phyloP scores from a whole-genome alignment of 1,140 invertebrate genomes.

The Limonius californicus region DNA sequence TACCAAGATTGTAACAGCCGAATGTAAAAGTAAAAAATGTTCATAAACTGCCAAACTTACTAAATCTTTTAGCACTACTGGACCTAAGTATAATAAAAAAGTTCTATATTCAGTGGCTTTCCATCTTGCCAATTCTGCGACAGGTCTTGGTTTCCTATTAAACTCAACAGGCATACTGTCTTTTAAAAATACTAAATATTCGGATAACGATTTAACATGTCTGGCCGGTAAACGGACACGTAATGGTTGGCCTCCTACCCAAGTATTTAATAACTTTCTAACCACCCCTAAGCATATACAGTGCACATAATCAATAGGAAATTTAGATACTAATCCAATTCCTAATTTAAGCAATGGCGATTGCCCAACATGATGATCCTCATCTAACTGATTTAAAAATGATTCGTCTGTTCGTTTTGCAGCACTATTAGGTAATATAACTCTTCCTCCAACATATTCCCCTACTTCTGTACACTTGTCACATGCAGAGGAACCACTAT shows the following conservation, averaged over 20 bases:
- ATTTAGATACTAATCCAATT: conserved; percentile 12
- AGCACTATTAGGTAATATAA: conserved; percentile 1
- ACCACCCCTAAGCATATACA: conserved; percentile 20
- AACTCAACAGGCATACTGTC: conserved; percentile 22
- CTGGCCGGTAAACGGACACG: neutral
- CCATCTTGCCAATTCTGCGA: conserved; percentile 25
- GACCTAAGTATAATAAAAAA: conserved; percentile 48
- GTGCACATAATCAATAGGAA: conserved; percentile 29
- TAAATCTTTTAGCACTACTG: conserved; percentile 33
- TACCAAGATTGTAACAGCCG: conserved; percentile 19
- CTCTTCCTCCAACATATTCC: conserved; percentile 8
- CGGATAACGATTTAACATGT: neutral
- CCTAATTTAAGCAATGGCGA: conserved; percentile 12
- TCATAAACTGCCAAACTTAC: conserved; percentile 25
- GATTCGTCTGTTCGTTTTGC: conserved; percentile 15
- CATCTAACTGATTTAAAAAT: conserved; percentile 9
- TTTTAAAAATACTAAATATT: neutral
- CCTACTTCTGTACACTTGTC: conserved; percentile 16
- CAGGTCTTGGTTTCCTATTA: conserved; percentile 16
- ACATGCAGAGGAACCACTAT: conserved; percentile 16
- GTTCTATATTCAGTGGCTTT: conserved; percentile 45
- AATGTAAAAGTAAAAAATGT: conserved; percentile 28
- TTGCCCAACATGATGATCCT: conserved; percentile 20
- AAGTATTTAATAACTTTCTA: conserved; percentile 20
- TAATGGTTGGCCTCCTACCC: conserved; percentile 3